Evolutionary conservation across 2,888 invertebrate species (phyloP).

Genomic region (Sinodicranocentrus sp.): DNA sequence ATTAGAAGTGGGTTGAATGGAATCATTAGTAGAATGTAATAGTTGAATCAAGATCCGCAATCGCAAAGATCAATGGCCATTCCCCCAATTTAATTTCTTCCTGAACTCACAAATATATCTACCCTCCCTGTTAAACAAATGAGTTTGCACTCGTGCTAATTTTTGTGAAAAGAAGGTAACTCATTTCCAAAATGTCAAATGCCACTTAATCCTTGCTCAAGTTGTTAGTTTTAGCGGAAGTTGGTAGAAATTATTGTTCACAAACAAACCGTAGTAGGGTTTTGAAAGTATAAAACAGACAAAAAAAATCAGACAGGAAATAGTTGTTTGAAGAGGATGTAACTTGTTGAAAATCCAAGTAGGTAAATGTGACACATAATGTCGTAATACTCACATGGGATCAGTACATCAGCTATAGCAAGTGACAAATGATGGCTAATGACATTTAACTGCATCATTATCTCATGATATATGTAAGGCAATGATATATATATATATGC

Average conservation of each 20-base stretch:
- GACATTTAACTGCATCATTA: slow-evolving; percentile 9
- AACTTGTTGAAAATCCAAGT: neutral
- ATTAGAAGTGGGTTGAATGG: too few relatives aligned
- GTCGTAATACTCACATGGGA: too few relatives aligned
- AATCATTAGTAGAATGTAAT: too few relatives aligned
- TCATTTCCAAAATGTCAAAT: neutral
- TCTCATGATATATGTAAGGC: too few relatives aligned
- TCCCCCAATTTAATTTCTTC: neutral
- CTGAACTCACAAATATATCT: neutral
- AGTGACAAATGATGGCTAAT: neutral
- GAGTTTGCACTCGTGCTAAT: neutral
- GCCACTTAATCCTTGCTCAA: neutral
- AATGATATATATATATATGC: too few relatives aligned
- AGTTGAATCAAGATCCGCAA: too few relatives aligned
- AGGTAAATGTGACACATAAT: slow-evolving; percentile 1
- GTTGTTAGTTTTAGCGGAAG: neutral
- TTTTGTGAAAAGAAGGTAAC: neutral
- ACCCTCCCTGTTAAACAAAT: neutral
- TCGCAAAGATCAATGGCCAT: neutral
- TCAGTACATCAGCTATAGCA: too few relatives aligned
- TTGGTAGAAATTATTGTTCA: slow-evolving; percentile 3
- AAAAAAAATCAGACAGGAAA: neutral
- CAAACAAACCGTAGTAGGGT: neutral
- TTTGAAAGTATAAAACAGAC: neutral
- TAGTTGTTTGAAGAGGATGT: neutral